Base-by-base conservation (phyloP, 2,888 invertebrate genomes). In the Rhamphomyia laevipes region DNA sequence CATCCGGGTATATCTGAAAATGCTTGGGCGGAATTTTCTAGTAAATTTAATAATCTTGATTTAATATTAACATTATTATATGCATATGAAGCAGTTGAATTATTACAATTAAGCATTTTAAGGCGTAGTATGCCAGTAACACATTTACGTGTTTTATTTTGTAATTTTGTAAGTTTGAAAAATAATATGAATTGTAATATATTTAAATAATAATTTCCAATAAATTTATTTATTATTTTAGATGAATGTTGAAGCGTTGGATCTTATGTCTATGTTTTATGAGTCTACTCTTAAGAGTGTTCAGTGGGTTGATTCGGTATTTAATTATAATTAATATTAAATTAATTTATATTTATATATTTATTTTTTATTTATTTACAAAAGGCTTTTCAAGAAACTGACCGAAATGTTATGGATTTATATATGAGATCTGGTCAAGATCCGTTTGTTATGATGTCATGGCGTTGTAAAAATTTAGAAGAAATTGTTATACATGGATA, bases 131-230 rank as follows among this genome's bases (percentile, higher is more conserved):
- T 86, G 82, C 86, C 85, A 16, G 71, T 86, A 18, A 78, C 82
- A 18, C 82, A 84, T 65, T 73, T 86, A 46, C 78, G 82, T 61
- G 81, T 82, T 48, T 76, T 85, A 57, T 86, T 86, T 69, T 85
- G 85, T 65, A 80, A 82, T 66, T 71, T 73, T 63, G 77, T 77
- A 66, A 68, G 71, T 65, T 18, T 9, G 40, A 43, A 16, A n/a
- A 23, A 27, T 35, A 5, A 27, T 9, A 27, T 7, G 9, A 4
- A n/a, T n/a, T n/a, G n/a, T n/a, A n/a, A n/a, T n/a, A n/a, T n/a
- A n/a, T n/a, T n/a, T n/a, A n/a, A n/a, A n/a, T n/a, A n/a, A n/a
- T n/a, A n/a, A n/a, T n/a, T n/a, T n/a, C n/a, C n/a, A n/a, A n/a
- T n/a, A n/a, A 13, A 30, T 15, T 44, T 30, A 7, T 40, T 21